These are phyloP conservation scores for Enteromius unitaeniatus DNA, from an alignment of 2,797 vertebrate genomes.

Conservation along the genomic window DNA sequence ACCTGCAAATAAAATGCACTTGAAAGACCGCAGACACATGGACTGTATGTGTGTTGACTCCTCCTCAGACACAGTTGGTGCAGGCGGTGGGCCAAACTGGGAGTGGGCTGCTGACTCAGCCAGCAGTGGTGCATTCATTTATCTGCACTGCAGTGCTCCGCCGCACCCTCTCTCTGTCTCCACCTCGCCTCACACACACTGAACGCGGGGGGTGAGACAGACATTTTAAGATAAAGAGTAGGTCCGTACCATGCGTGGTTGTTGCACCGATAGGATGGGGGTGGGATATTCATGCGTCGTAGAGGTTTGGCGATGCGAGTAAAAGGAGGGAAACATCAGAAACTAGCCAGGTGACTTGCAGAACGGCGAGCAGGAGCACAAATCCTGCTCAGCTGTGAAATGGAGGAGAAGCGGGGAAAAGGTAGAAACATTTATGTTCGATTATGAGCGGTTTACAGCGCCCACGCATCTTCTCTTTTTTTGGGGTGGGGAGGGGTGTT, in stretches of 20 bases:
- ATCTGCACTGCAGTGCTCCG: constrained; percentile 85
- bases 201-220: constrained; percentile 42
- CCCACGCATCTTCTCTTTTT: background rate
- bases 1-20: constrained; percentile 5
- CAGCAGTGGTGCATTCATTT: constrained; percentile 83
- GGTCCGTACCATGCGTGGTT: constrained; percentile 48
- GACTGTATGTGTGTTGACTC: constrained; percentile 27
- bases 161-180: constrained; percentile 62
- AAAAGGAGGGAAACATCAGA: background rate
- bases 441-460: background rate
- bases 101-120: constrained; percentile 83
- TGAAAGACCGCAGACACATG: constrained; percentile 23
- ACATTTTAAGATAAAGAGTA: constrained; percentile 57
- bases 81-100: constrained; percentile 74
- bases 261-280: constrained; percentile 49
- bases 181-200: constrained; percentile 58
- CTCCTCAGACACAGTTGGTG: constrained; percentile 56
- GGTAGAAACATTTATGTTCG: constrained; percentile 20
- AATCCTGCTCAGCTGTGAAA: constrained; percentile 54
- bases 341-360: constrained; percentile 46
- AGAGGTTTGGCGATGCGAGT: constrained; percentile 23
- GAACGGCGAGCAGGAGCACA: constrained; percentile 40
- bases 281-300: constrained; percentile 22
- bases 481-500: background rate
- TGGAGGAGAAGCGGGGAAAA: constrained; percentile 37